Conservation (phyloP, 1,140 invertebrate genomes). For the Drosophila littoralis region DNA sequence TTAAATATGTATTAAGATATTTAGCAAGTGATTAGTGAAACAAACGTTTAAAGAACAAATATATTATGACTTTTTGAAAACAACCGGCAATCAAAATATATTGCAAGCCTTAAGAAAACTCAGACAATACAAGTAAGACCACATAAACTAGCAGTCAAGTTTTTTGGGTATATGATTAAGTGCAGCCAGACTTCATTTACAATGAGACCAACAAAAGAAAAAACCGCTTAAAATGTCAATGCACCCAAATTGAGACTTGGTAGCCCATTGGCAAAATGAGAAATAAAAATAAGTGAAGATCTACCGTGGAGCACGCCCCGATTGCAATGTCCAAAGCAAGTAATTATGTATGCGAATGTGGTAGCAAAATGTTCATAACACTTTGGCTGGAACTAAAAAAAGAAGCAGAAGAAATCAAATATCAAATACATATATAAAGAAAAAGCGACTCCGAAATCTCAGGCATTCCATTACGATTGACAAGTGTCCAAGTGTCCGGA, state of each 20-base stretch:
- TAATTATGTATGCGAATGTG: conserved; percentile 77
- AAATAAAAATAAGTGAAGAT: conserved; percentile 35
- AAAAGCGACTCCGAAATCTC: conserved; percentile 37
- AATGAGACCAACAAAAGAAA: conserved; percentile 22
- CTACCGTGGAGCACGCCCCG: conserved; percentile 46
- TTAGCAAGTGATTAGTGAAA: too few species aligned
- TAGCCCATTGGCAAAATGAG: conserved; percentile 6
- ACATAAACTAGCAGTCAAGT: not conserved
- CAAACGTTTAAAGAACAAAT: too few species aligned
- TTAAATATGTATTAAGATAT: too few species aligned
- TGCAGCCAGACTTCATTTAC: conserved; percentile 54
- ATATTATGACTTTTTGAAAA: too few species aligned
- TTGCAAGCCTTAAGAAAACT: not conserved
- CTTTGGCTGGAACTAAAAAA: conserved; percentile 48
- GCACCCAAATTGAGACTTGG: conserved; percentile 42
- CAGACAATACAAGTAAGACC: not conserved
- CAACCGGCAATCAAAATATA: not conserved
- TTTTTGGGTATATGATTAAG: conserved; percentile 25
- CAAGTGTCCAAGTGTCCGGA: conserved; percentile 20
- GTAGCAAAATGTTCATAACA: conserved; percentile 74
- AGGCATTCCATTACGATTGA: conserved; percentile 62
- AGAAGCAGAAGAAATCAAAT: conserved; percentile 4
- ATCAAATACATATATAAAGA: not conserved
- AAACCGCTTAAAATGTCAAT: conserved; percentile 55
- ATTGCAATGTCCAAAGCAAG: conserved; percentile 60